These are phyloP conservation scores for Centrocercus urophasianus DNA, from an alignment of 2,113 vertebrate genomes.

Conservation along the genomic window DNA sequence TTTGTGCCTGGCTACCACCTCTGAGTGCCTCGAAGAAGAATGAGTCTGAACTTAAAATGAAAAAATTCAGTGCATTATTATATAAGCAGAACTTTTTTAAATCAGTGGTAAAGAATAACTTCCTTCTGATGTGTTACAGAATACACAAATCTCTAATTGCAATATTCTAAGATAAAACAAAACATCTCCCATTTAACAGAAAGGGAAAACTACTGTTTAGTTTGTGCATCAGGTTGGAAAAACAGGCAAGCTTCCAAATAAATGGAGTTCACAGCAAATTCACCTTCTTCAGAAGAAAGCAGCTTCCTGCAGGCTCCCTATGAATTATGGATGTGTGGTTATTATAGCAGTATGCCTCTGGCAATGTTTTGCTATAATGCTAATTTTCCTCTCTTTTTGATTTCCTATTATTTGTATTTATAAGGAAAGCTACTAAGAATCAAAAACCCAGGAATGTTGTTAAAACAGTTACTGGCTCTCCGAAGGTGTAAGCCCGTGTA, in stretches of 20 bases:
- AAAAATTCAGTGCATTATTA: not conserved
- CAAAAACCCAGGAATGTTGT: not conserved
- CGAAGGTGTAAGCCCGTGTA: not conserved
- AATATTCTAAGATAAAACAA: not conserved
- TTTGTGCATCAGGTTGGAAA: not conserved
- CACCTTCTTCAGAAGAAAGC: not conserved
- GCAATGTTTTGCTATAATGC: slow-evolving; percentile 30
- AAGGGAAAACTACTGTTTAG: not conserved
- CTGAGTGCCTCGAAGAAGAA: not conserved
- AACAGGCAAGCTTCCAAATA: not conserved
- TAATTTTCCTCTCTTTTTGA: slow-evolving; percentile 17
- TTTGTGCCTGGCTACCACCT: not conserved
- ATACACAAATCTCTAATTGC: not conserved
- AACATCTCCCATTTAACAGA: not conserved
- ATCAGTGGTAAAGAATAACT: not conserved
- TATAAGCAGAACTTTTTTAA: not conserved
- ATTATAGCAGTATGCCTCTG: not conserved
- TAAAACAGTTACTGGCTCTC: not conserved
- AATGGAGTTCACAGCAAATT: not conserved
- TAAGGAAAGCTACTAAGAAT: not conserved
- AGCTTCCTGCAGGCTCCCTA: not conserved
- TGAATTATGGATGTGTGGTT: slow-evolving; percentile 43
- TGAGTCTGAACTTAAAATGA: not conserved
- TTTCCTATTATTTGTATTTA: slow-evolving; percentile 30
- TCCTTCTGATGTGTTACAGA: not conserved